These are phyloP conservation scores for Macrosteles quadrilineatus DNA, from an alignment of 1,140 invertebrate species.

Conservation along the genomic window DNA sequence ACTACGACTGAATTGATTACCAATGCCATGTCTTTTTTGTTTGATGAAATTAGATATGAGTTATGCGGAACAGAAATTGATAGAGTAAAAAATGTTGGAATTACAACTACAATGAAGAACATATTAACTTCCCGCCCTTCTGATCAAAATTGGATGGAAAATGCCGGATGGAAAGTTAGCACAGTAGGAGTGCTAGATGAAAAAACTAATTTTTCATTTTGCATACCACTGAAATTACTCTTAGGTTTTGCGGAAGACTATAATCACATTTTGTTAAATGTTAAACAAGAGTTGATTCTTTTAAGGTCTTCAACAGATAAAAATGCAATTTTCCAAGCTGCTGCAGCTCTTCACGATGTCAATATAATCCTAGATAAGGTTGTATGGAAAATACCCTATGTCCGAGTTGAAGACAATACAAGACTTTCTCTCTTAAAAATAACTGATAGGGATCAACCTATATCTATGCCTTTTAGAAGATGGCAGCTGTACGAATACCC, in stretches of 20 bases:
- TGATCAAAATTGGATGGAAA: conserved; percentile 40
- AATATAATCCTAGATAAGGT: conserved; percentile 42
- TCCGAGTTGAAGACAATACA: conserved; percentile 38
- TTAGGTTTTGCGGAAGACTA: conserved; percentile 54
- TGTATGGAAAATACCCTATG: conserved; percentile 44
- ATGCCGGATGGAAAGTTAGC: conserved; percentile 43
- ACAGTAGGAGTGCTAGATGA: background rate
- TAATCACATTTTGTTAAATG: conserved; percentile 51
- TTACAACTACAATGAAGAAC: conserved; percentile 49
- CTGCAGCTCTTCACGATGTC: conserved; percentile 17
- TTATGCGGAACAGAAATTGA: conserved; percentile 52
- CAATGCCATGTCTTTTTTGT: conserved; percentile 45
- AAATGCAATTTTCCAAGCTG: conserved; percentile 29
- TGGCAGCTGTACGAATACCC: conserved; percentile 51
- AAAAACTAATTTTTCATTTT: conserved; percentile 44
- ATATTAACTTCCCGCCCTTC: conserved; percentile 42
- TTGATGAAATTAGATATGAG: conserved; percentile 53
- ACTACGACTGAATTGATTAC: conserved; percentile 8
- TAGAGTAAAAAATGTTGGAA: conserved; percentile 48
- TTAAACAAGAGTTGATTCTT: conserved; percentile 52
- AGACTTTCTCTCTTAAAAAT: conserved; percentile 33
- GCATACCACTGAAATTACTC: conserved; percentile 48
- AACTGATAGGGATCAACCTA: conserved; percentile 39
- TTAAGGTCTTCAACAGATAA: conserved; percentile 45
- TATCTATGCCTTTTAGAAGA: conserved; percentile 45